Conservation (phyloP, 92 coral and sea anemone species). For the Phenganax marumi region DNA sequence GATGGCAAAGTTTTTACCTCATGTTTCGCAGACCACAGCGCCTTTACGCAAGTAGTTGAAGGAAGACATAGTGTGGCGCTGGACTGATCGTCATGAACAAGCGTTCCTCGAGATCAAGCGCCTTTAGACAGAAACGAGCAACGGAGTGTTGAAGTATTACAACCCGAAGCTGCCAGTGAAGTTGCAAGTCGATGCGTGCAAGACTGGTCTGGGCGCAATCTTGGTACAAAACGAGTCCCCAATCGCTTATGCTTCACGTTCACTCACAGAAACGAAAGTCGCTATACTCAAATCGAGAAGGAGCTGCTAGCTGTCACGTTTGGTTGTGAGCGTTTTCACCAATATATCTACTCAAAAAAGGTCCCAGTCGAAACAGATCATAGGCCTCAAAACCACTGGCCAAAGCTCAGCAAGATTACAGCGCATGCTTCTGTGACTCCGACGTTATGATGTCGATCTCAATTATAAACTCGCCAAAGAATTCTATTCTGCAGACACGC, state of each 20-base stretch:
- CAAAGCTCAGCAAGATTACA: slow-evolving; percentile 32
- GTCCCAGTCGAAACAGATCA: slow-evolving; percentile 16
- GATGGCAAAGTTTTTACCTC: too few species aligned
- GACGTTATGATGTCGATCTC: slow-evolving; percentile 16
- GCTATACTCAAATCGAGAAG: slow-evolving; percentile 43
- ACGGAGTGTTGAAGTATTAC: slow-evolving; percentile 44
- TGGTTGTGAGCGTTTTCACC: slow-evolving; percentile 43
- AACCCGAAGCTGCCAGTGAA: slow-evolving; percentile 27
- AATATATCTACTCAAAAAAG: slow-evolving; percentile 3
- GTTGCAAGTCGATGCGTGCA: slow-evolving; percentile 52
- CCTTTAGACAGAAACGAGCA: slow-evolving; percentile 36
- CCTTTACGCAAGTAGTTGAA: too few species aligned
- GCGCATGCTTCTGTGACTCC: slow-evolving; percentile 17
- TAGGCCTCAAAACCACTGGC: slow-evolving; percentile 28
- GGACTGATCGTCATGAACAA: too few species aligned
- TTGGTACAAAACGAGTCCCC: slow-evolving; percentile 23
- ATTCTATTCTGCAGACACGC: background rate
- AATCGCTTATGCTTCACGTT: slow-evolving; percentile 44
- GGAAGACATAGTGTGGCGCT: too few species aligned
- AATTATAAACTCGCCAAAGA: background rate
- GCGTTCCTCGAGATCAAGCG: slow-evolving; percentile 41
- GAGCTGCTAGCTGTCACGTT: slow-evolving; percentile 40
- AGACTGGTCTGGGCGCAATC: slow-evolving; percentile 40
- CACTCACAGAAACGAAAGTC: slow-evolving; percentile 43
- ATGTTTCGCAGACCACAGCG: too few species aligned